A percentile compares a stretch with the other conserved stretches of the same genome.
These are phyloP conservation scores for Dasypus novemcinctus DNA, from an alignment of 2,113 vertebrate species.

Conservation along the genomic window DNA sequence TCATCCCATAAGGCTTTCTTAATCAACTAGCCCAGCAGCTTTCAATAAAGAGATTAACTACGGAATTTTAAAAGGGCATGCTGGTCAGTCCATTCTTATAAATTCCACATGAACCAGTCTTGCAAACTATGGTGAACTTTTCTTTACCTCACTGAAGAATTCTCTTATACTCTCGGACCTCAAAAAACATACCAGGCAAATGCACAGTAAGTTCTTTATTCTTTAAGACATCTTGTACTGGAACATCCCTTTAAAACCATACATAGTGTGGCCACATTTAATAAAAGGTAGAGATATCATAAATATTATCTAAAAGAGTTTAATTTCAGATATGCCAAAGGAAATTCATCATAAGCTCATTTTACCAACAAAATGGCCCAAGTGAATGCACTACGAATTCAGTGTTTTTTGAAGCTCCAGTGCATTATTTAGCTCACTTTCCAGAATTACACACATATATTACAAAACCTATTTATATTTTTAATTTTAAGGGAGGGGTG, in stretches of 20 bases:
- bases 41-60: conserved; percentile 73
- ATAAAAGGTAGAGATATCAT: background rate
- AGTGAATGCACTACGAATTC: background rate
- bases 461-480: background rate
- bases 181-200: conserved; percentile 38
- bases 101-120: conserved; percentile 65
- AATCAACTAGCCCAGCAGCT: conserved; percentile 67
- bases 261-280: background rate
- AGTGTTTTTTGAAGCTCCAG: background rate
- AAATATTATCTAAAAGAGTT: background rate
- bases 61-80: conserved; percentile 70
- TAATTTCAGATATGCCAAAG: background rate
- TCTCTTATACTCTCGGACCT: conserved; percentile 56
- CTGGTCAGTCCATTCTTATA: conserved; percentile 60
- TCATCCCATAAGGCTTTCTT: conserved; percentile 72
- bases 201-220: conserved; percentile 16
- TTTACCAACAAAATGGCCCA: background rate
- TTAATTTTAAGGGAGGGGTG: background rate
- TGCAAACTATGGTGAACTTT: conserved; percentile 66
- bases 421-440: background rate
- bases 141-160: conserved; percentile 50
- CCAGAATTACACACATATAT: background rate
- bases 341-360: background rate
- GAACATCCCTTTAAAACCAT: background rate
- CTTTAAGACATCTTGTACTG: background rate